Evolutionary conservation across 2,888 invertebrate genomes (phyloP), one percentile per base, ranked within the genome.

Genomic region (Limnephilus lunatus): DNA sequence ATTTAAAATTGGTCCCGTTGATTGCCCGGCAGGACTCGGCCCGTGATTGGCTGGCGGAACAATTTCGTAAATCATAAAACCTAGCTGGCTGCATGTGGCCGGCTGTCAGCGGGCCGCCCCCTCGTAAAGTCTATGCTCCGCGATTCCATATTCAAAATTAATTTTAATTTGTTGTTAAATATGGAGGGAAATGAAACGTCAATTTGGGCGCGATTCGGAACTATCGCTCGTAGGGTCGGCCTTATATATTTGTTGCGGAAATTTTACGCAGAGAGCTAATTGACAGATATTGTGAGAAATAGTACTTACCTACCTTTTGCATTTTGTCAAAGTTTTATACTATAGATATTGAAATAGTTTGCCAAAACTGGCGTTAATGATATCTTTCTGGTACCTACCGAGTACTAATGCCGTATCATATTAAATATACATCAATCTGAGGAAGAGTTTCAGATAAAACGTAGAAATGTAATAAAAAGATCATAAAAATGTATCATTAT

Each of bases 31-130:
- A 81, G 86, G 91, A 85, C 91, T 89, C 90, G 92, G 53, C 91
- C 85, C 83, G 81, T 85, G 90, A 92, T 92, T 92, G 93, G 92
- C 92, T 92, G 92, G 80, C 44, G 91, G 90, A 91, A 89, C 91
- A 82, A 91, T 93, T 93, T 91, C 90, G 93, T 93, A 93, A 93
- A 93, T 93, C 93, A 93, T 92, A 92, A 92, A 91, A 92, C 90
- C 89, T 86, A 87, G 89, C 88, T 81, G 91, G 89, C 89, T 85
- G 90, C 89, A 82, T 88, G 86, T 85, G 91, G 92, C 91, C 92
- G 83, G 92, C 93, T 93, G 93, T 93, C 93, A 93, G 93, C 91
- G 92, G 92, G 91, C 87, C 93, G 93, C 93, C 93, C 93, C 92
- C 93, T 93, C 93, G 92, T 93, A 93, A 93, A 93, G 91, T 89